phyloP scores from a whole-genome alignment of 2,888 invertebrate genomes.

The Polydrusus cervinus region DNA sequence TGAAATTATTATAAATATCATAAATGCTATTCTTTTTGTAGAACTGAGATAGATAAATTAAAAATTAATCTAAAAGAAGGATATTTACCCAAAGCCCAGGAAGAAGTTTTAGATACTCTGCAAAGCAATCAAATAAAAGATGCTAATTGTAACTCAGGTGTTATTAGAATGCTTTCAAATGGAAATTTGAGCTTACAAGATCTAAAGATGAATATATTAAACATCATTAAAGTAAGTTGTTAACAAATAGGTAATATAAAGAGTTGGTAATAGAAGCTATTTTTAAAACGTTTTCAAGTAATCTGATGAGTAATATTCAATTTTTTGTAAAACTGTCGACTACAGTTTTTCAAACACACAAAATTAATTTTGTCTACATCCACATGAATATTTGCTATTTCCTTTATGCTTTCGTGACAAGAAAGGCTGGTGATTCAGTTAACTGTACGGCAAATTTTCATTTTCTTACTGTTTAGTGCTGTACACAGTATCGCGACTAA shows the following conservation, averaged over 20 bases:
- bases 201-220: slow-evolving; percentile 34
- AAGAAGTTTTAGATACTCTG: not conserved
- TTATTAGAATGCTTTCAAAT: not conserved
- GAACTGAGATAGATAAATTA: slow-evolving; percentile 35
- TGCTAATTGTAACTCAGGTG: not conserved
- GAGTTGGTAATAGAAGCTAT: no score
- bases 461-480: no score
- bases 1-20: not conserved
- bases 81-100: not conserved
- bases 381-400: no score
- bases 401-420: no score
- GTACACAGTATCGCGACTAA: no score
- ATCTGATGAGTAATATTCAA: not conserved
- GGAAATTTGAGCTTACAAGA: slow-evolving; percentile 21
- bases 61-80: not conserved
- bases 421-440: no score
- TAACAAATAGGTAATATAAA: not conserved
- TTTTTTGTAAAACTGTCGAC: not conserved
- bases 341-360: no score
- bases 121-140: not conserved
- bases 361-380: no score
- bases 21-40: slow-evolving; percentile 27
- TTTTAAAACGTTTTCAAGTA: no score
- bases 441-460: no score
- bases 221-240: slow-evolving; percentile 38